Evolutionary conservation across 2,113 vertebrate genomes (phyloP).

Genomic region (Marmota flaviventris): DNA sequence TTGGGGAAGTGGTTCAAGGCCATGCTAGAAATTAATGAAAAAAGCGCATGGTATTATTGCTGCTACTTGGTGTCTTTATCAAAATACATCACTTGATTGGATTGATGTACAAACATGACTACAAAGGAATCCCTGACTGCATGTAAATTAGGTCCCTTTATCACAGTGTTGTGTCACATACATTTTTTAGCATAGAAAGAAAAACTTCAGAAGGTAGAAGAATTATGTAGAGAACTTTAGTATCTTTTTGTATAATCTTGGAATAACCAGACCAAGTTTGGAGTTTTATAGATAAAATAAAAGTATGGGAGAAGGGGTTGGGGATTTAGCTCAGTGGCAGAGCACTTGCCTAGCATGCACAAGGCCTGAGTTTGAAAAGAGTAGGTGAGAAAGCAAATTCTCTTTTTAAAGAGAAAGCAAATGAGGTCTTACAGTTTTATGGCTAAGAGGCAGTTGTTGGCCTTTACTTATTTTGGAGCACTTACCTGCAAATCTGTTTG

Average conservation of each 20-base stretch:
- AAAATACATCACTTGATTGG: conserved; percentile 31
- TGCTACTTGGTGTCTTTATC: conserved; percentile 16
- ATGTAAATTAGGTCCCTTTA: conserved; percentile 43
- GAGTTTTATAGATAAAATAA: conserved; percentile 10
- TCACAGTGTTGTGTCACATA: conserved; percentile 11
- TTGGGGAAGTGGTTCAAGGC: not conserved
- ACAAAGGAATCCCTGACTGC: not conserved
- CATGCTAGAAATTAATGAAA: conserved; percentile 42
- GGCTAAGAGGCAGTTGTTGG: conserved; percentile 50
- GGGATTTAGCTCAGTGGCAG: not conserved
- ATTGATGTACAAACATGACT: not conserved
- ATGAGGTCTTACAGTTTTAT: conserved; percentile 50
- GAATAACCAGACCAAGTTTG: conserved; percentile 23
- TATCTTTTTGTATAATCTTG: conserved; percentile 44
- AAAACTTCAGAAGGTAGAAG: conserved; percentile 34
- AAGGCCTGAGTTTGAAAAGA: not conserved
- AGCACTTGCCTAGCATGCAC: not conserved
- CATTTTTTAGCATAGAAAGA: conserved; percentile 50
- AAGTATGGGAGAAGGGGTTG: not conserved
- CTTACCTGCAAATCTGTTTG: conserved; percentile 16
- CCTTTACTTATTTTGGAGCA: conserved; percentile 49
- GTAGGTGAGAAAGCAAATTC: not conserved
- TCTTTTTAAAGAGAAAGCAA: conserved; percentile 41
- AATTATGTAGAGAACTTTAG: conserved; percentile 53
- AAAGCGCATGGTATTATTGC: conserved; percentile 6